phyloP scores from a whole-genome alignment of 2,113 vertebrate genomes.

The Lichenostomus cassidix region DNA sequence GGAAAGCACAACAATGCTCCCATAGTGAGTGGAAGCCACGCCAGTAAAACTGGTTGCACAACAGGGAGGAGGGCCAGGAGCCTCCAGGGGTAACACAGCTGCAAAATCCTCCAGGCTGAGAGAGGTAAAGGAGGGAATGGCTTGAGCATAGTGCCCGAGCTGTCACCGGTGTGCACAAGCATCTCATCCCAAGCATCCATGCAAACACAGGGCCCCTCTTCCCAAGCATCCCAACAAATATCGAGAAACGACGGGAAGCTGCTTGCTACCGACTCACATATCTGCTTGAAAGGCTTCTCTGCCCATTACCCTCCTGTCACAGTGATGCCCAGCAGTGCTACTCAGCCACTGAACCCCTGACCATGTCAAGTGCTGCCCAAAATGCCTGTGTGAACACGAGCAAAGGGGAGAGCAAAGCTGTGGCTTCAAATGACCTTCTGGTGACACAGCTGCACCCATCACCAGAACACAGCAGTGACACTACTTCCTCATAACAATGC shows the following conservation, averaged over 20 bases:
- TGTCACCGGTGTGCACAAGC: rapidly evolving
- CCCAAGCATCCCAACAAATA: background rate
- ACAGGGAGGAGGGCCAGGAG: background rate
- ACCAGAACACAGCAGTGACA: background rate
- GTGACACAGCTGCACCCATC: rapidly evolving
- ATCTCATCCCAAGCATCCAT: rapidly evolving
- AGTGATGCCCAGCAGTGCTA: rapidly evolving
- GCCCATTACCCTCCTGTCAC: rapidly evolving
- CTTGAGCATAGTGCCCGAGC: rapidly evolving
- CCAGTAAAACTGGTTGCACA: background rate
- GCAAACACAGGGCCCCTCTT: background rate
- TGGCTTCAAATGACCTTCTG: background rate
- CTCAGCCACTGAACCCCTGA: rapidly evolving
- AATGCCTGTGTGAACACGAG: background rate
- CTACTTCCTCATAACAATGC: rapidly evolving
- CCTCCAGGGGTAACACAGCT: background rate
- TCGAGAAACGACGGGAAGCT: rapidly evolving
- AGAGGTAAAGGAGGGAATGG: background rate
- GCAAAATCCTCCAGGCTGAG: background rate
- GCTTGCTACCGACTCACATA: rapidly evolving
- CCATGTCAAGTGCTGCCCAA: background rate
- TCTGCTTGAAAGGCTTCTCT: background rate
- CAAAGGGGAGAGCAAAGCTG: background rate
- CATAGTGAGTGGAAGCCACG: background rate
- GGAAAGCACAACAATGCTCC: rapidly evolving